Conservation (phyloP, 2,113 vertebrate genomes). For the Seriola aureovittata region DNA sequence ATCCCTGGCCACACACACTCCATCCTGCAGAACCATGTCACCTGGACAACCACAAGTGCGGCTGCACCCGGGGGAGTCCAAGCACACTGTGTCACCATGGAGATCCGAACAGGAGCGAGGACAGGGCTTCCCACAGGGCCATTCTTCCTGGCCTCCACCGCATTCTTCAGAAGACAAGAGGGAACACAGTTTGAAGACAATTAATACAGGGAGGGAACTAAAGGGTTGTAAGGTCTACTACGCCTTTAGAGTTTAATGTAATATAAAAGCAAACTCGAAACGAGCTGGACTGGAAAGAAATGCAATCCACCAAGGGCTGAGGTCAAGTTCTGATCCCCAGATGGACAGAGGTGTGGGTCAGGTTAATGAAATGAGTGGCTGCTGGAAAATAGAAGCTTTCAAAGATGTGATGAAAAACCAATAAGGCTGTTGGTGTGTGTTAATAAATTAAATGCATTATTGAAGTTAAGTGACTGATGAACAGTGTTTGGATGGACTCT, state of each 20-base stretch:
- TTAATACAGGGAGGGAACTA: neutral
- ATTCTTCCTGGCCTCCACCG: conserved; percentile 80
- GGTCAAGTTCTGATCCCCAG: neutral
- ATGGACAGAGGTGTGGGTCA: neutral
- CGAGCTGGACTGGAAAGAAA: neutral
- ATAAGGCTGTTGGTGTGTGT: neutral
- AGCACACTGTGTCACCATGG: conserved; percentile 82
- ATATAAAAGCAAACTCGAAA: neutral
- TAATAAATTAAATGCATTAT: neutral
- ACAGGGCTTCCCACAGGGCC: conserved; percentile 86
- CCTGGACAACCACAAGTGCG: conserved; percentile 86
- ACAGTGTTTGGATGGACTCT: neutral
- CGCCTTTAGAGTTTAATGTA: neutral
- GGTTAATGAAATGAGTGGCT: neutral
- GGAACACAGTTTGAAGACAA: neutral
- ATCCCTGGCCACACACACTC: conserved; percentile 80
- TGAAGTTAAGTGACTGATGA: neutral
- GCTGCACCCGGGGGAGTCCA: conserved; percentile 78
- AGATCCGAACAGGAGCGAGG: conserved; percentile 90
- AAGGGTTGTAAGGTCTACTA: neutral
- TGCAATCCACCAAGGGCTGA: neutral
- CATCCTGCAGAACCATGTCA: conserved; percentile 86
- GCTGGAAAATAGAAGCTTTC: neutral
- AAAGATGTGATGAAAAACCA: neutral
- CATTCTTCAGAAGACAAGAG: conserved; percentile 83